These are phyloP conservation scores for Mesocentrotus franciscanus DNA, from an alignment of 53 echinoderm and acorn worm genomes.

Conservation along the genomic window DNA sequence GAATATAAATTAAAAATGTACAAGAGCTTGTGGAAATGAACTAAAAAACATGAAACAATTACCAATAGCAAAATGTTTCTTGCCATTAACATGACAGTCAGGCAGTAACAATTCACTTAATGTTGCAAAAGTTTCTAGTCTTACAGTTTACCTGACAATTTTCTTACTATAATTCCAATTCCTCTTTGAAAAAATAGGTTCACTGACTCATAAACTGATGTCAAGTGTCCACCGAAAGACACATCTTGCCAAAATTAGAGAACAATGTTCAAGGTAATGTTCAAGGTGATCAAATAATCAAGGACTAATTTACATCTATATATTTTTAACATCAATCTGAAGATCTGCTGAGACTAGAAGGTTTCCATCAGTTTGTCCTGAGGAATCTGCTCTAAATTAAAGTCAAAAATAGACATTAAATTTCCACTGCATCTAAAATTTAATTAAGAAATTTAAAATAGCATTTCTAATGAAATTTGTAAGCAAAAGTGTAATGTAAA, in stretches of 20 bases:
- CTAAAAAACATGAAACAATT: too few species aligned
- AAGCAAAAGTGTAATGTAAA: not conserved
- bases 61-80: too few species aligned
- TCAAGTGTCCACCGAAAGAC: not conserved
- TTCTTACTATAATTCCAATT: too few species aligned
- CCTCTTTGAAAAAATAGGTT: too few species aligned
- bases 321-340: not conserved
- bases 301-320: not conserved
- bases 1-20: too few species aligned
- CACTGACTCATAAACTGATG: not conserved
- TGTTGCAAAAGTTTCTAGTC: too few species aligned
- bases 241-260: not conserved
- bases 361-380: not conserved
- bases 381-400: not conserved
- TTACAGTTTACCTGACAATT: too few species aligned
- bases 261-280: not conserved
- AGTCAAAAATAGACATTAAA: not conserved
- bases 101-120: too few species aligned
- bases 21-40: too few species aligned
- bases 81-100: too few species aligned
- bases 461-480: not conserved
- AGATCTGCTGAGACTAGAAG: constrained; percentile 10
- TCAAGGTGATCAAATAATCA: not conserved
- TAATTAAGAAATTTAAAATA: not conserved
- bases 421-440: not conserved